These are phyloP conservation scores for Platysternon megacephalum DNA, from an alignment of 2,113 vertebrate species.

Conservation along the genomic window DNA sequence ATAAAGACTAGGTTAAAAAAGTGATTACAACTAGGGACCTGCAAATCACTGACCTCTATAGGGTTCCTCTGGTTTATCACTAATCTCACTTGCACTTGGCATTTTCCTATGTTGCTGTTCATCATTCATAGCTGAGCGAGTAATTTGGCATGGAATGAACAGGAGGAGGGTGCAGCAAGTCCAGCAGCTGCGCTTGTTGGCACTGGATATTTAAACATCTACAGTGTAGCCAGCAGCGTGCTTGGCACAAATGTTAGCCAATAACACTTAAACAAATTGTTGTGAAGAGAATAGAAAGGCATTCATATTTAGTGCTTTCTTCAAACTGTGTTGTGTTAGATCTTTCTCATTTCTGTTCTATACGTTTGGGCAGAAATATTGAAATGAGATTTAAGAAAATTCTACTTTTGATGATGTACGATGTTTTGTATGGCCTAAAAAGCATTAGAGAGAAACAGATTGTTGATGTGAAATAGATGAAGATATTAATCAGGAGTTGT, in stretches of 20 bases:
- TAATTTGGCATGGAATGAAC: constrained; percentile 78
- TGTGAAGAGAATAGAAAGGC: constrained; percentile 67
- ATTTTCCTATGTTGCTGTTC: constrained; percentile 70
- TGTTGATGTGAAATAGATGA: background rate
- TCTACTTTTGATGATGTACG: fast-evolving
- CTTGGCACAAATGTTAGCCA: constrained; percentile 77
- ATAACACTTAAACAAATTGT: constrained; percentile 79
- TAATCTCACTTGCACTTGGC: constrained; percentile 76
- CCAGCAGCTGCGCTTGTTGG: constrained; percentile 86
- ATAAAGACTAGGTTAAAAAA: constrained; percentile 71
- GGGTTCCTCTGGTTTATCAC: constrained; percentile 80
- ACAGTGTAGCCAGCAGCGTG: constrained; percentile 72
- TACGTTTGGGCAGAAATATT: background rate
- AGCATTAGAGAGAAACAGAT: background rate
- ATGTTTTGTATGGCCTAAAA: constrained; percentile 10
- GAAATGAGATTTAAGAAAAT: background rate
- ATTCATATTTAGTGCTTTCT: constrained; percentile 49
- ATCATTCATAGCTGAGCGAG: constrained; percentile 75
- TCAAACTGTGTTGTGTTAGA: background rate
- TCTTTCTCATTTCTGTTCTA: background rate
- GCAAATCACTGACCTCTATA: constrained; percentile 81
- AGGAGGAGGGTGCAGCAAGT: constrained; percentile 73
- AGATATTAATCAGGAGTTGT: background rate
- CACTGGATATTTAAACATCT: constrained; percentile 77
- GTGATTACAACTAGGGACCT: constrained; percentile 69